Conservation (phyloP, 2,797 vertebrate species). For the Phataginus tetradactyla region DNA sequence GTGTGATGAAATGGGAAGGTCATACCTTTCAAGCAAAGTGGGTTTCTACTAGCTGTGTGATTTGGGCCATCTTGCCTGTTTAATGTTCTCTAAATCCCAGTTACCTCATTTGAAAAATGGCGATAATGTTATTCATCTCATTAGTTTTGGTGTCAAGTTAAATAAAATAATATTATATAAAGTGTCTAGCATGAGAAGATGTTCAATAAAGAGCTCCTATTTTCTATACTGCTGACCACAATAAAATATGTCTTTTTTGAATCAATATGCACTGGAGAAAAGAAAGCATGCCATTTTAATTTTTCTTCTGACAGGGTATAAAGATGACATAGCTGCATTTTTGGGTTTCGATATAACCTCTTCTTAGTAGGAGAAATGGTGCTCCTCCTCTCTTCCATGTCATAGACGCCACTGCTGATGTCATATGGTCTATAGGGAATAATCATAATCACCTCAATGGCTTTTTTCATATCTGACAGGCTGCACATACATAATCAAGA, state of each 20-base stretch:
- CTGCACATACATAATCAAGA: background rate
- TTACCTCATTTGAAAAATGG: background rate
- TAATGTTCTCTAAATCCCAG: background rate
- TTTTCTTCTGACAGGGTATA: background rate
- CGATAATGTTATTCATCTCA: background rate
- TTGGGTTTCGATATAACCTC: background rate
- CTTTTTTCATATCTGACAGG: background rate
- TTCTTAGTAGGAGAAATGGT: background rate
- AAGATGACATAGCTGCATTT: rapidly evolving
- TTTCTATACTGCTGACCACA: background rate
- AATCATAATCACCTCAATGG: background rate
- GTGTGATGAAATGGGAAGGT: background rate
- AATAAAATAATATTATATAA: background rate
- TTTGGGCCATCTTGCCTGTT: background rate
- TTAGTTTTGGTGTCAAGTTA: background rate
- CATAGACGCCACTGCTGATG: background rate
- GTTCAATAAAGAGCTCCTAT: background rate
- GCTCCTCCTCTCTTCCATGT: background rate
- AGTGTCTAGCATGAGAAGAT: background rate
- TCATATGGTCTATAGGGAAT: background rate
- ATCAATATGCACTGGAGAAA: background rate
- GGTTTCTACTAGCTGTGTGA: background rate
- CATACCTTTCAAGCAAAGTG: background rate
- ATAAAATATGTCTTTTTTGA: background rate
- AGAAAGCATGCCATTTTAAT: background rate